Conservation (phyloP, 92 coral and sea anemone genomes). For the Hydrozoanthus gracilis region DNA sequence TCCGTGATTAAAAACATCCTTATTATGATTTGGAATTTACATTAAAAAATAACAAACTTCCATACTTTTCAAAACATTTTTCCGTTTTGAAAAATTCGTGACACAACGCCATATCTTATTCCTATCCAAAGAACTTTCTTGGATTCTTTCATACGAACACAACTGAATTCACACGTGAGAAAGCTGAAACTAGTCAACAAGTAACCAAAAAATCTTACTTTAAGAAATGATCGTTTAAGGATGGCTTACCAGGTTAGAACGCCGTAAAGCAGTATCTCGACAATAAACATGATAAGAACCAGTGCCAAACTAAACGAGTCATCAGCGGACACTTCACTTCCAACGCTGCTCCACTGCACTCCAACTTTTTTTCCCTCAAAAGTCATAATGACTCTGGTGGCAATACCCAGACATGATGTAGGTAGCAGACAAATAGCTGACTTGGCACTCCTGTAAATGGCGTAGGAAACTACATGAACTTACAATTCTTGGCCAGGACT, state of each 20-base stretch:
- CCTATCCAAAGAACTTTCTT: too few species aligned
- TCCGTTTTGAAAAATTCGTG: too few species aligned
- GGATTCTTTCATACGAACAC: too few species aligned
- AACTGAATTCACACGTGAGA: too few species aligned
- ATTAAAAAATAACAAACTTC: too few species aligned
- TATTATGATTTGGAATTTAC: too few species aligned
- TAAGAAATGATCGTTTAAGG: not conserved
- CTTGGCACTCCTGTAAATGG: slow-evolving; percentile 69
- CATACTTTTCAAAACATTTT: too few species aligned
- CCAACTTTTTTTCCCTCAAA: slow-evolving; percentile 86
- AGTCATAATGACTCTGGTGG: slow-evolving; percentile 72
- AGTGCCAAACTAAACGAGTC: slow-evolving; percentile 87
- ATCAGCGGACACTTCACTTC: slow-evolving; percentile 84
- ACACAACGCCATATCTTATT: too few species aligned
- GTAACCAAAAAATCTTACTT: too few species aligned
- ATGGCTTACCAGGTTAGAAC: slow-evolving; percentile 82
- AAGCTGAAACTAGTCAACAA: too few species aligned
- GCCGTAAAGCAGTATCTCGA: slow-evolving; percentile 67
- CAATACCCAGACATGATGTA: slow-evolving; percentile 91
- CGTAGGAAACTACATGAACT: not conserved
- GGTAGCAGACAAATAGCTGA: slow-evolving; percentile 87
- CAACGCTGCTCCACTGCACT: slow-evolving; percentile 74
- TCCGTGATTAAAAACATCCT: too few species aligned
- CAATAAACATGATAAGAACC: slow-evolving; percentile 82
- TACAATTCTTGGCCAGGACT: not conserved